Percentiles rank a stretch among this genome's conserved stretches.
These are phyloP conservation scores for Phenganax stokvisi DNA, from an alignment of 92 coral and sea anemone genomes.

Conservation along the genomic window DNA sequence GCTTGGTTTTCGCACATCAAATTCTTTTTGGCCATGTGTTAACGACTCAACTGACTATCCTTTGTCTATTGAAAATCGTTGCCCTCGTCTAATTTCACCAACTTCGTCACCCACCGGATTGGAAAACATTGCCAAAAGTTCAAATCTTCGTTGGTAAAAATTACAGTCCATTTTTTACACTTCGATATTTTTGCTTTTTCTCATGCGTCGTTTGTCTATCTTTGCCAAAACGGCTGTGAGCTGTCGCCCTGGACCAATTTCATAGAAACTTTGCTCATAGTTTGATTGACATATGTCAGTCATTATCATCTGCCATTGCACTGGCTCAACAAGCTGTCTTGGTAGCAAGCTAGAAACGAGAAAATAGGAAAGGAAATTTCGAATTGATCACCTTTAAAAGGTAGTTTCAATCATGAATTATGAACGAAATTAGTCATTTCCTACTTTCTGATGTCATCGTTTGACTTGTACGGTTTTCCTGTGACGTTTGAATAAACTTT, in stretches of 20 bases:
- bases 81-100: too few relatives aligned
- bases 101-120: not conserved
- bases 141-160: not conserved
- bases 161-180: conserved; percentile 21
- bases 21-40: too few relatives aligned
- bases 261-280: conserved; percentile 45
- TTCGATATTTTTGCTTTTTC: conserved; percentile 53
- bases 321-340: conserved; percentile 80
- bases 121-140: not conserved
- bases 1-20: too few relatives aligned
- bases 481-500: conserved; percentile 83
- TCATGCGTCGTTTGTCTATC: conserved; percentile 53
- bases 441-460: conserved; percentile 68
- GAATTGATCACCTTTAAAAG: not conserved
- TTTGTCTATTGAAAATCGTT: too few relatives aligned
- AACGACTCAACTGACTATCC: too few relatives aligned
- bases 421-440: not conserved
- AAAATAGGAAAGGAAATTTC: not conserved
- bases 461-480: conserved; percentile 59
- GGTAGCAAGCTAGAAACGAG: conserved; percentile 62
- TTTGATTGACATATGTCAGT: conserved; percentile 47
- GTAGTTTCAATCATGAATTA: not conserved
- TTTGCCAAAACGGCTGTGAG: conserved; percentile 66
- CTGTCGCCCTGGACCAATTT: conserved; percentile 89
- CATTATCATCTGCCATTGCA: conserved; percentile 63